These are phyloP conservation scores for Sisor rabdophorus DNA, from an alignment of 2,113 vertebrate genomes.

Conservation along the genomic window DNA sequence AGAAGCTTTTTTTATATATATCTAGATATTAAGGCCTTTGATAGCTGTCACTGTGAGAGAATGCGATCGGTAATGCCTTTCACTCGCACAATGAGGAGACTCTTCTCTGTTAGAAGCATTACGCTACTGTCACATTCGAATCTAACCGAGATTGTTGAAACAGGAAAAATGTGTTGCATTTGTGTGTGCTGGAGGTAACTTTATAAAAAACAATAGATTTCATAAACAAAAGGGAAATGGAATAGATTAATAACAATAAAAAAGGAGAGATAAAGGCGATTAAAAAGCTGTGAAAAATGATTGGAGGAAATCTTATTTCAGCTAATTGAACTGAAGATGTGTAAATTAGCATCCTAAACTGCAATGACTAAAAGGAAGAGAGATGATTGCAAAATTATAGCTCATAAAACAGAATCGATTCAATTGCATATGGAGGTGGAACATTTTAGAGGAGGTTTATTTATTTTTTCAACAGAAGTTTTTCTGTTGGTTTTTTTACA, in stretches of 20 bases:
- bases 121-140: constrained; percentile 3
- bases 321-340: neutral
- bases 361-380: constrained; percentile 28
- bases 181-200: neutral
- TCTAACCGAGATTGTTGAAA: too few relatives aligned
- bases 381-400: constrained; percentile 5
- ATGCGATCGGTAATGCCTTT: constrained; percentile 15
- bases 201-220: neutral
- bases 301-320: constrained; percentile 1
- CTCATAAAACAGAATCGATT: constrained; percentile 7
- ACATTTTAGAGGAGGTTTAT: neutral
- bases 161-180: neutral
- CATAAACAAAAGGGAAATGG: neutral
- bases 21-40: too few relatives aligned
- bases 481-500: too few relatives aligned
- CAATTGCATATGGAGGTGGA: neutral
- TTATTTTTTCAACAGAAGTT: neutral
- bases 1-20: too few relatives aligned
- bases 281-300: neutral
- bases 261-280: neutral
- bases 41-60: constrained; percentile 27
- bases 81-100: constrained; percentile 20
- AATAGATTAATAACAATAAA: constrained; percentile 1
- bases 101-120: neutral
- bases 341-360: neutral